Conservation (phyloP, 1,140 invertebrate species). For the Mizuhopecten yessoensis region DNA sequence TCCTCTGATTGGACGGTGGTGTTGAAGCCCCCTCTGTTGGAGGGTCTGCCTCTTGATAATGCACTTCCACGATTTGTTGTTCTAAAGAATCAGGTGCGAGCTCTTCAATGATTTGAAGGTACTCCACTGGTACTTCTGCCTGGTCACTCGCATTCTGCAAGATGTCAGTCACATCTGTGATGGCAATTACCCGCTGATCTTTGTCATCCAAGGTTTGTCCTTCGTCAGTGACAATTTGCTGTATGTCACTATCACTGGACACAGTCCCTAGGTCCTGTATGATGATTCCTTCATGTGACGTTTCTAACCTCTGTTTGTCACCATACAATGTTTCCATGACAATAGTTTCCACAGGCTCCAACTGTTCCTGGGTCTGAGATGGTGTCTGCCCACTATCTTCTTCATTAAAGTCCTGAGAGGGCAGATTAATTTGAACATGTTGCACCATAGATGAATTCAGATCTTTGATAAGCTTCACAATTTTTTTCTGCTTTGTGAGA, state of each 20-base stretch:
- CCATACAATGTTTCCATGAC: conserved; percentile 50
- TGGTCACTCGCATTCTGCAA: conserved; percentile 51
- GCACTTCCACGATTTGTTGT: conserved; percentile 71
- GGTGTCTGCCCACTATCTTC: neutral
- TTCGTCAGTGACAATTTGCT: neutral
- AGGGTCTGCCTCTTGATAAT: conserved; percentile 61
- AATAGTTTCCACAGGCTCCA: conserved; percentile 54
- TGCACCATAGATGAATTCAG: conserved; percentile 61
- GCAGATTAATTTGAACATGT: conserved; percentile 59
- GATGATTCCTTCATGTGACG: neutral
- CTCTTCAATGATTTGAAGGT: conserved; percentile 69
- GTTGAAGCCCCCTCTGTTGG: neutral
- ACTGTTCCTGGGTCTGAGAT: neutral
- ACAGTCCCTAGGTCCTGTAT: neutral
- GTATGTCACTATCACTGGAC: neutral
- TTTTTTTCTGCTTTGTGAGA: conserved; percentile 58
- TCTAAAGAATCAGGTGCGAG: conserved; percentile 54
- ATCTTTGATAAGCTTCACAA: conserved; percentile 61
- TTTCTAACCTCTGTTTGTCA: conserved; percentile 24
- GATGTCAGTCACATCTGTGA: conserved; percentile 52
- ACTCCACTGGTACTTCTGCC: conserved; percentile 62
- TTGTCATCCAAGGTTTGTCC: conserved; percentile 49
- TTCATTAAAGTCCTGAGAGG: conserved; percentile 50
- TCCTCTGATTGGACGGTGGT: neutral
- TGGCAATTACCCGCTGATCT: conserved; percentile 59